Evolutionary conservation across 1,140 invertebrate species (phyloP), one percentile per base, ranked within the genome.

Genomic region (Bombus picipes): DNA sequence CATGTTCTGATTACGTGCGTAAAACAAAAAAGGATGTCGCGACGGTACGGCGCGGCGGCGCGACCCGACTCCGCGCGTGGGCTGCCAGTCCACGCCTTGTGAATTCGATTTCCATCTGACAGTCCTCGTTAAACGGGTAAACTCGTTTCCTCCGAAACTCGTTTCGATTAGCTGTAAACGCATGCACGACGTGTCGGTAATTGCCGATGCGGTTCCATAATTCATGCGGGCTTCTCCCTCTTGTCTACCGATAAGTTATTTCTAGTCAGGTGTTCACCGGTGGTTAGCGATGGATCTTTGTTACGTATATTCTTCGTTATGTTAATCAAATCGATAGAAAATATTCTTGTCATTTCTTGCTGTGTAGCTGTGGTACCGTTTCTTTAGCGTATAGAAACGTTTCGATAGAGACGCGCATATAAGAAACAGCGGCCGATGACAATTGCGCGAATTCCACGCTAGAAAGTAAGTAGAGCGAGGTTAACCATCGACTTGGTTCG

Each of bases 1-100:
- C 82, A 88, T 90, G 89, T 87, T 53, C 57, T 47, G 81, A 89
- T 90, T 90, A 90, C 85, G 89, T 87, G 84, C 65, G 76, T 74
- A 43, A 83, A 75, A 68, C 88, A 62, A 83, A 90, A 89, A 85
- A 88, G 75, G 71, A 84, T 47, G 76, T 84, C 75, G 82, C 75
- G 43, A 53, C 68, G 59, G n/a, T 10, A 62, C 76, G 84, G 77
- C 75, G 62, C n/a, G 43, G 43, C 43, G 43, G 53, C 34, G 71
- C 32, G 18, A 34, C 10, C 37, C 37, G 62, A 66, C 47, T 53
- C 1, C 6, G 18, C 66, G 82, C 83, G 80, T 89, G 83, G 83
- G 79, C 43, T 41, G 62, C 18, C 47, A 70, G 79, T 89, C 87
- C 74, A 57, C 78, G 83, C 71, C 78, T 74, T 73, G 78, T n/a